phyloP scores from a whole-genome alignment of 2,888 invertebrate species.

The Microchrysa polita region DNA sequence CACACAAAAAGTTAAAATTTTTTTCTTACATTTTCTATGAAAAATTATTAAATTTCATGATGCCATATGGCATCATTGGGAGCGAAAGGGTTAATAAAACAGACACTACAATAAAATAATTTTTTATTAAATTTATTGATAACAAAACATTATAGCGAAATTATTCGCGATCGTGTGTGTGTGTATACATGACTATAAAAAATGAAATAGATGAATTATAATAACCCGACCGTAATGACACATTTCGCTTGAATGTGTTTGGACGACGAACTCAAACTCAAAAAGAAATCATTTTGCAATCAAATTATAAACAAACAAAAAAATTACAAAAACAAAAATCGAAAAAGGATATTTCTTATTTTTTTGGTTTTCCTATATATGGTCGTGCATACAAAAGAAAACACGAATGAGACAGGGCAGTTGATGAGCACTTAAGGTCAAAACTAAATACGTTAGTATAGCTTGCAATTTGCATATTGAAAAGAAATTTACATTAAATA shows the following conservation, averaged over 20 bases:
- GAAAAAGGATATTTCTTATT: neutral
- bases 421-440: too few relatives aligned
- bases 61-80: too few relatives aligned
- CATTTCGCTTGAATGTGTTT: conserved; percentile 1
- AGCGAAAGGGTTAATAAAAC: too few relatives aligned
- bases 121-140: conserved; percentile 23
- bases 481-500: conserved; percentile 32
- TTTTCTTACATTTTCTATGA: too few relatives aligned
- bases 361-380: conserved; percentile 16
- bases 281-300: too few relatives aligned
- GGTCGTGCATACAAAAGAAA: conserved; percentile 7
- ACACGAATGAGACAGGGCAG: neutral
- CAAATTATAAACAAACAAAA: too few relatives aligned
- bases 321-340: neutral
- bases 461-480: neutral
- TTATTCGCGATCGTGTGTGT: neutral
- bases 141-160: conserved; percentile 30
- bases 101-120: conserved; percentile 34
- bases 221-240: conserved; percentile 29
- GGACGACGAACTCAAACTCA: too few relatives aligned
- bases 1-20: too few relatives aligned
- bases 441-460: neutral
- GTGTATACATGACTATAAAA: too few relatives aligned
- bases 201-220: conserved; percentile 15
- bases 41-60: too few relatives aligned